phyloP scores from a whole-genome alignment of 2,113 vertebrate genomes.

The Kryptolebias marmoratus region DNA sequence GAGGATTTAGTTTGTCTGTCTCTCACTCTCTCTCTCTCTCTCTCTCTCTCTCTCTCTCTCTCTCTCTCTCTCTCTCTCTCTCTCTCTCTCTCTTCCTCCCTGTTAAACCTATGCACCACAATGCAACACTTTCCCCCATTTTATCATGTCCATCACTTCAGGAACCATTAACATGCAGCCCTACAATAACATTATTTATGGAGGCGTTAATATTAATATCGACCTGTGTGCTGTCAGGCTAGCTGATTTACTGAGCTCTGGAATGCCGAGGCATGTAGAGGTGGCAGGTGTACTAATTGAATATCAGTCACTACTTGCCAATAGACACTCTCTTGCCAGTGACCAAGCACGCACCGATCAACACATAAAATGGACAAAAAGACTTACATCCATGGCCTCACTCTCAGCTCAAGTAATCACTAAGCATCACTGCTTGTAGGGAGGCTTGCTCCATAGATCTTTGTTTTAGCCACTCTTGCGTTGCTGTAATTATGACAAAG shows the following conservation, averaged over 20 bases:
- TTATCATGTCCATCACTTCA: constrained; percentile 70
- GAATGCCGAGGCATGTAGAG: constrained; percentile 52
- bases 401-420: constrained; percentile 1
- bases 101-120: constrained; percentile 52
- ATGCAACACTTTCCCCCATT: constrained; percentile 34
- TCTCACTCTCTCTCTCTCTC: constrained; percentile 7
- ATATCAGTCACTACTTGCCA: constrained; percentile 59
- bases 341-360: constrained; percentile 4
- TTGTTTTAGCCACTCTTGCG: constrained; percentile 16
- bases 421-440: constrained; percentile 1
- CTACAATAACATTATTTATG: constrained; percentile 78
- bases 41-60: constrained; percentile 19
- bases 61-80: constrained; percentile 2
- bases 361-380: constrained; percentile 13
- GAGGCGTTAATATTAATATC: constrained; percentile 75
- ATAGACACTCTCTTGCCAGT: constrained; percentile 31
- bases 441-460: constrained; percentile 18
- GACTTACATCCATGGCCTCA: constrained; percentile 14
- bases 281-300: constrained; percentile 71
- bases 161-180: constrained; percentile 68
- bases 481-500: constrained; percentile 50
- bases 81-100: constrained; percentile 11
- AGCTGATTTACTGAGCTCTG: constrained; percentile 64
- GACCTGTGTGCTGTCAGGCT: constrained; percentile 63
- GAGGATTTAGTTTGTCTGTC: constrained; percentile 63